phyloP scores from a whole-genome alignment of 2,797 vertebrate genomes.

The Anisognathus igniventris region DNA sequence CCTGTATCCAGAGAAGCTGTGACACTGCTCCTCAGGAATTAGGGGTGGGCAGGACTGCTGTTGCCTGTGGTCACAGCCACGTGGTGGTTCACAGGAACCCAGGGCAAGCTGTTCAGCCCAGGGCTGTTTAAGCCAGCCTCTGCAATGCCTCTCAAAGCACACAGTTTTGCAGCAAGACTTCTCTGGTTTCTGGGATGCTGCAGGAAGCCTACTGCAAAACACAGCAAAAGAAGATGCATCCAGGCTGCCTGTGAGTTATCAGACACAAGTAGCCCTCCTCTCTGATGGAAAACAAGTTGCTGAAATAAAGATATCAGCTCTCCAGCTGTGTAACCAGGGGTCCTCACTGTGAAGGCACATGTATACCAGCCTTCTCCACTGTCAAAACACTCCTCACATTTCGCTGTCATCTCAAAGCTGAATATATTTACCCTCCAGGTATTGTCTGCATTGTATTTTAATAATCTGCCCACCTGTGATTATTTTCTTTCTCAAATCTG shows the following conservation, averaged over 20 bases:
- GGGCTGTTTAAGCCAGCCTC: not conserved
- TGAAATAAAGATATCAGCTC: slow-evolving; percentile 14
- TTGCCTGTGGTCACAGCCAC: not conserved
- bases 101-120: fast-evolving
- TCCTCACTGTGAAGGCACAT: not conserved
- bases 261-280: not conserved
- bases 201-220: not conserved
- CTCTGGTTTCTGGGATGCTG: not conserved
- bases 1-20: fast-evolving
- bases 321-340: slow-evolving; percentile 19
- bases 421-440: slow-evolving; percentile 37
- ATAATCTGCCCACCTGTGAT: slow-evolving; percentile 36
- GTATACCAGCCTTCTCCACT: not conserved
- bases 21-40: not conserved
- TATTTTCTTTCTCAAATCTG: slow-evolving; percentile 28
- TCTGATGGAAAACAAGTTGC: not conserved
- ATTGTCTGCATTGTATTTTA: slow-evolving; percentile 5
- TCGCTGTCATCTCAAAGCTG: slow-evolving; percentile 2
- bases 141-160: not conserved
- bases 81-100: not conserved
- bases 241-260: not conserved
- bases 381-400: slow-evolving; percentile 3
- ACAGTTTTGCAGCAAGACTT: not conserved
- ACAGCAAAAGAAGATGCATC: not conserved
- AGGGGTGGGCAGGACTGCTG: not conserved